These are phyloP conservation scores for Callionymus lyra DNA, from an alignment of 2,113 vertebrate genomes.

Conservation along the genomic window DNA sequence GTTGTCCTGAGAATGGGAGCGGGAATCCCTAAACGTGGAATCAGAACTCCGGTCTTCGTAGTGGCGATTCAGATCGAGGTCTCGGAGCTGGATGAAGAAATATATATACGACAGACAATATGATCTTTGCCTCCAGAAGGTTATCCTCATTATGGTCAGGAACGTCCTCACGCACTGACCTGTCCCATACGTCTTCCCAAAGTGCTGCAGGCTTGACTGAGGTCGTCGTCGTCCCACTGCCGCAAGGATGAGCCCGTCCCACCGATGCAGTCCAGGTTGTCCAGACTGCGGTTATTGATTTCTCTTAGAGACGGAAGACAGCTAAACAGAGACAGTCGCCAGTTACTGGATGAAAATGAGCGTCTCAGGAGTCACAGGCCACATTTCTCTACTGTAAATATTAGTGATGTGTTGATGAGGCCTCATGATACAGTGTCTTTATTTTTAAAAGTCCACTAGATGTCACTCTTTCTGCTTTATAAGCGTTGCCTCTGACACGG, in stretches of 20 bases:
- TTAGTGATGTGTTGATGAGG: too few species aligned
- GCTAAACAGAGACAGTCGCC: slow-evolving; percentile 36
- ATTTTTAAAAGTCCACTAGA: too few species aligned
- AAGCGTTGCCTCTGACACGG: too few species aligned
- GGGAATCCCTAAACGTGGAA: slow-evolving; percentile 81
- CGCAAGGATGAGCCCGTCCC: slow-evolving; percentile 79
- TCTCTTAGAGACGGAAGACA: slow-evolving; percentile 74
- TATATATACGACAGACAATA: slow-evolving; percentile 4
- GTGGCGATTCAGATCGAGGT: slow-evolving; percentile 80
- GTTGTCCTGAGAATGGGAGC: slow-evolving; percentile 68
- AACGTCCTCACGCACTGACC: slow-evolving; percentile 76
- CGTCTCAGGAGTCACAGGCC: too few species aligned
- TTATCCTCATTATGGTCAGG: background rate
- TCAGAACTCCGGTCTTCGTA: slow-evolving; percentile 82
- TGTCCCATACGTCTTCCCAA: slow-evolving; percentile 75
- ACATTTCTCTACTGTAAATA: too few species aligned
- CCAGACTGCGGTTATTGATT: slow-evolving; percentile 79
- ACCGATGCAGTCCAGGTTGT: slow-evolving; percentile 86
- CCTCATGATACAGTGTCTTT: too few species aligned
- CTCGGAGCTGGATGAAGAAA: slow-evolving; percentile 66
- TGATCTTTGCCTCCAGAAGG: background rate
- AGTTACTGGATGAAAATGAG: too few species aligned
- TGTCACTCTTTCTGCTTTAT: too few species aligned
- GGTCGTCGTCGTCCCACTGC: slow-evolving; percentile 93
- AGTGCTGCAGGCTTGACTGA: slow-evolving; percentile 83